These are phyloP conservation scores for Leucozona laternaria DNA, from an alignment of 2,888 invertebrate species.

Conservation along the genomic window DNA sequence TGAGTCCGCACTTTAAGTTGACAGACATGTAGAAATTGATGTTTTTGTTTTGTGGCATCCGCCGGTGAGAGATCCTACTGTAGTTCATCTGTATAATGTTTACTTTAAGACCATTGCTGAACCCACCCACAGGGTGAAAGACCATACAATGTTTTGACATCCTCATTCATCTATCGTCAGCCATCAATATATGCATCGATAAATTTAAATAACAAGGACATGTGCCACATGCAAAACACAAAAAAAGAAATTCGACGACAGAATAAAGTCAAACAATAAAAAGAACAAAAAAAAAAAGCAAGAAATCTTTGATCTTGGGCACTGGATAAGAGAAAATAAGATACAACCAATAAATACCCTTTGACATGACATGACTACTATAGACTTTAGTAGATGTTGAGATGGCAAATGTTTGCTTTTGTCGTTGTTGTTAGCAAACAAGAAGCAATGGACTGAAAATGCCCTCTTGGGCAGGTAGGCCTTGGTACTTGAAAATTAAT, in stretches of 20 bases:
- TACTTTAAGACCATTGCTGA: slow-evolving; percentile 45
- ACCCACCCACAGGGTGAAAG: slow-evolving; percentile 58
- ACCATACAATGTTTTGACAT: slow-evolving; percentile 71
- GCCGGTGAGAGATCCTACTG: background rate
- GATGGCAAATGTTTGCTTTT: slow-evolving; percentile 66
- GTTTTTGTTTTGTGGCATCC: too few species aligned
- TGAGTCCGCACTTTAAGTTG: too few species aligned
- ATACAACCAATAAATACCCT: slow-evolving; percentile 65
- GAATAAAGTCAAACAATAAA: slow-evolving; percentile 36
- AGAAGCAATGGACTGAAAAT: slow-evolving; percentile 48
- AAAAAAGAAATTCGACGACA: background rate
- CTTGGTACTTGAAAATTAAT: slow-evolving; percentile 20
- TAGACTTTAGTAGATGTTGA: background rate
- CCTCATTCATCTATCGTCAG: slow-evolving; percentile 63
- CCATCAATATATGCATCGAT: slow-evolving; percentile 75
- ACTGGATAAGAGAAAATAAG: slow-evolving; percentile 47
- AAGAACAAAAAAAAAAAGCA: slow-evolving; percentile 10
- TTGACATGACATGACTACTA: slow-evolving; percentile 55
- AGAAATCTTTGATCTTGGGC: slow-evolving; percentile 64
- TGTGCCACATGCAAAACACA: slow-evolving; percentile 69
- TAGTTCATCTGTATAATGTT: slow-evolving; percentile 28
- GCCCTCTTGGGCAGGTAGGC: background rate
- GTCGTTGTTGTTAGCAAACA: slow-evolving; percentile 60
- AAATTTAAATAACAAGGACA: slow-evolving; percentile 75
- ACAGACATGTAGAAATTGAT: too few species aligned